A percentile compares a stretch with the other conserved stretches of the same genome.
Evolutionary conservation across 2,888 invertebrate genomes (phyloP).

Genomic region (Priocnemis perturbator): DNA sequence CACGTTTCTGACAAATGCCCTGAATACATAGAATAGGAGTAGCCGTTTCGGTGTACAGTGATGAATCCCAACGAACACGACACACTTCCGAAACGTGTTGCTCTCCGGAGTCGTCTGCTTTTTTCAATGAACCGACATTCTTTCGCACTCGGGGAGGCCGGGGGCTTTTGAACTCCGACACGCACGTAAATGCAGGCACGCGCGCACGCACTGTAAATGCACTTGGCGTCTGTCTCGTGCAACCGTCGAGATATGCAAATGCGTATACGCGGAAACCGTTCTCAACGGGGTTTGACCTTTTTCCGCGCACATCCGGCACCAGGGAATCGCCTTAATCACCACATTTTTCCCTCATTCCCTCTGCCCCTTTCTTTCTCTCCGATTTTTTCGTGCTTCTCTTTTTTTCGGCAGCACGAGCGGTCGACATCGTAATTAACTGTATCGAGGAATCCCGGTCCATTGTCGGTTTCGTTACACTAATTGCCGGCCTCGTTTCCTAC

Average conservation of each 20-base stretch:
- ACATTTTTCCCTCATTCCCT: constrained; percentile 6
- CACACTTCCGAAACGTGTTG: background rate
- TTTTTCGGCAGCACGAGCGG: constrained; percentile 31
- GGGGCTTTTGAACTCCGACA: constrained; percentile 21
- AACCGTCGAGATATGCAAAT: background rate
- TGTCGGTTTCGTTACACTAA: constrained; percentile 24
- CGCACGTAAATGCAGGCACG: constrained; percentile 26
- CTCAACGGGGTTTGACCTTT: too few relatives aligned
- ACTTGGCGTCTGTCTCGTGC: background rate
- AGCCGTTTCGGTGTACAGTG: too few relatives aligned
- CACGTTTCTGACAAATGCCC: too few relatives aligned
- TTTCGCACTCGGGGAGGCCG: background rate
- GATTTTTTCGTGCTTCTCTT: background rate
- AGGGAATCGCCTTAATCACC: constrained; percentile 15
- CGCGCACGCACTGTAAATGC: constrained; percentile 13
- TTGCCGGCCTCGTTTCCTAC: constrained; percentile 46
- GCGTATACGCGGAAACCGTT: constrained; percentile 5
- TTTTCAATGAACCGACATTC: too few relatives aligned
- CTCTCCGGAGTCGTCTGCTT: constrained; percentile 5
- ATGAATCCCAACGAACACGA: too few relatives aligned
- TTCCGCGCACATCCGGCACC: background rate
- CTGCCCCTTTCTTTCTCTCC: background rate
- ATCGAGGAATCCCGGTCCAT: constrained; percentile 24
- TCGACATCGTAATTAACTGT: constrained; percentile 39
- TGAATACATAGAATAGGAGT: too few relatives aligned